Evolutionary conservation across 2,888 invertebrate genomes (phyloP).

Genomic region (Bellardia bayeri): DNA sequence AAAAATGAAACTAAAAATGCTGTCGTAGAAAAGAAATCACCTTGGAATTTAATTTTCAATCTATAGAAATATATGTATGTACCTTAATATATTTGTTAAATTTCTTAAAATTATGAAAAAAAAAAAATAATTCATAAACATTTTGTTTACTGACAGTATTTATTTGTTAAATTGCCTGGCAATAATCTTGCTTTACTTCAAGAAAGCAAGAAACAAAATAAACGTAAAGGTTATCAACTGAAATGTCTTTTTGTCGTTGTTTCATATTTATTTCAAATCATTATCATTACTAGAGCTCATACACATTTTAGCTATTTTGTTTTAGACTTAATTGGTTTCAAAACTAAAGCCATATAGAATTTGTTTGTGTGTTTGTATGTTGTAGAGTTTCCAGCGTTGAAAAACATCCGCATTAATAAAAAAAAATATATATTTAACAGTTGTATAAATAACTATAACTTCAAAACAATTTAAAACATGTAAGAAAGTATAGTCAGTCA

Average conservation of each 20-base stretch:
- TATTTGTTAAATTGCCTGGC: conserved; percentile 49
- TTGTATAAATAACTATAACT: conserved; percentile 14
- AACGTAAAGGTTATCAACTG: conserved; percentile 69
- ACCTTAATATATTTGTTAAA: conserved; percentile 32
- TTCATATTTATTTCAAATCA: conserved; percentile 21
- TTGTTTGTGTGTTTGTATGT: background rate
- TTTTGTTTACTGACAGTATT: conserved; percentile 15
- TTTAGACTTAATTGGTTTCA: conserved; percentile 49
- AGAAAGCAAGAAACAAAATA: background rate
- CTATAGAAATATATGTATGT: background rate
- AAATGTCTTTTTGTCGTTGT: conserved; percentile 36
- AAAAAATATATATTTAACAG: conserved; percentile 44
- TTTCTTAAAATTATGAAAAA: conserved; percentile 48
- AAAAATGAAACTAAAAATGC: conserved; percentile 16
- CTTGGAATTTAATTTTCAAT: conserved; percentile 62
- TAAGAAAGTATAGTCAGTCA: no score
- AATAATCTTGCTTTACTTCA: conserved; percentile 35
- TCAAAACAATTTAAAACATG: background rate
- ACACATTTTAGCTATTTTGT: conserved; percentile 49
- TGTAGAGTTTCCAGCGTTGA: background rate
- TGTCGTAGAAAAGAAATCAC: conserved; percentile 65
- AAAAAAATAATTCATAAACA: conserved; percentile 53
- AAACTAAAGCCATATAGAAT: conserved; percentile 27
- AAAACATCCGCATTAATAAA: conserved; percentile 65
- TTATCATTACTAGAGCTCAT: conserved; percentile 15